Percentiles rank a stretch among this genome's conserved stretches.
phyloP scores from a whole-genome alignment of 2,888 invertebrate genomes.

The Cryptocephalus primarius region DNA sequence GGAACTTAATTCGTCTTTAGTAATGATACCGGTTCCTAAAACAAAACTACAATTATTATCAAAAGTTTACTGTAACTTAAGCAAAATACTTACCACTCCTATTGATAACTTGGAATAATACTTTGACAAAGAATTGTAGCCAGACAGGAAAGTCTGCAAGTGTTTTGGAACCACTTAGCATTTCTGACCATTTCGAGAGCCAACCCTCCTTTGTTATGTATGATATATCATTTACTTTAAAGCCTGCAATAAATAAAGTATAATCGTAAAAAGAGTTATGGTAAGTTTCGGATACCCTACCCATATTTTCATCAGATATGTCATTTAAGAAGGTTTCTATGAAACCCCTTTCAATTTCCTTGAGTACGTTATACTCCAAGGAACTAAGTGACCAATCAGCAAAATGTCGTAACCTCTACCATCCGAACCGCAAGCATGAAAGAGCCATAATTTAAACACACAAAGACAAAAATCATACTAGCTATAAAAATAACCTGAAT shows the following conservation, averaged over 20 bases:
- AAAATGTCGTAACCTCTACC: constrained; percentile 53
- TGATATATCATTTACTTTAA: constrained; percentile 34
- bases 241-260: constrained; percentile 20
- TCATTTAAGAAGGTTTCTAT: constrained; percentile 56
- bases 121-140: constrained; percentile 62
- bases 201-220: constrained; percentile 56
- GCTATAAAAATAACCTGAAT: no score
- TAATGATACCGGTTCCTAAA: constrained; percentile 53
- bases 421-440: constrained; percentile 27
- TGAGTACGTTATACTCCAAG: constrained; percentile 58
- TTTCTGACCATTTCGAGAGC: constrained; percentile 57
- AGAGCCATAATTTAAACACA: constrained; percentile 4
- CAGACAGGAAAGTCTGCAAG: constrained; percentile 60
- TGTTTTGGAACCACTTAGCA: constrained; percentile 40
- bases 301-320: constrained; percentile 42
- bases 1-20: constrained; percentile 52
- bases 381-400: constrained; percentile 67
- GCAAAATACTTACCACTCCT: constrained; percentile 40
- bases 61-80: neutral
- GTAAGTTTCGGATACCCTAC: constrained; percentile 27
- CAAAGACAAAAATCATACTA: constrained; percentile 4
- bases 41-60: neutral
- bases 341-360: constrained; percentile 61
- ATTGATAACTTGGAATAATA: constrained; percentile 59
- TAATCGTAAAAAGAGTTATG: neutral